These are phyloP conservation scores for Drosophila nasuta DNA, from an alignment of 1,140 invertebrate genomes.

Conservation along the genomic window DNA sequence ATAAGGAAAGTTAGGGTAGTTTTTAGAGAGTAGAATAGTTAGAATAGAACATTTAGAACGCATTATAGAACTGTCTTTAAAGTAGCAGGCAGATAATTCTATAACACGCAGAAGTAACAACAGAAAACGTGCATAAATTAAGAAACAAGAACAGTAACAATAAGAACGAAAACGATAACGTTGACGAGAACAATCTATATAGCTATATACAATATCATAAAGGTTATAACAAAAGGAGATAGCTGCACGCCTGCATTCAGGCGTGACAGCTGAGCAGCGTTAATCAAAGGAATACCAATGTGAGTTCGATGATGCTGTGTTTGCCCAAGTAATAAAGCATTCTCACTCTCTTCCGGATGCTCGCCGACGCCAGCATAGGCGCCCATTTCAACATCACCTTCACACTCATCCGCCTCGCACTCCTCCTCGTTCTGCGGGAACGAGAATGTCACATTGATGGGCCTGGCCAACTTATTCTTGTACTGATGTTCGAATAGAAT, in stretches of 20 bases:
- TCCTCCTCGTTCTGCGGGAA: constrained; percentile 92
- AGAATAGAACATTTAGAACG: constrained; percentile 9
- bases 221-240: constrained; percentile 65
- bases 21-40: constrained; percentile 7
- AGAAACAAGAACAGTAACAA: constrained; percentile 9
- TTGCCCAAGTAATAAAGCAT: constrained; percentile 85
- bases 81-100: not conserved
- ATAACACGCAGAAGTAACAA: constrained; percentile 16
- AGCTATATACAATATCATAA: constrained; percentile 67
- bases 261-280: constrained; percentile 61
- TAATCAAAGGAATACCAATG: constrained; percentile 85
- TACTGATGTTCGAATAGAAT: constrained; percentile 95
- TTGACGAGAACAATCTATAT: constrained; percentile 24
- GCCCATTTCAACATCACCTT: constrained; percentile 83
- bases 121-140: constrained; percentile 44
- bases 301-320: constrained; percentile 85
- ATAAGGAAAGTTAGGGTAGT: constrained; percentile 31
- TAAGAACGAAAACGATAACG: constrained; percentile 11
- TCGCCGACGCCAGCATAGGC: constrained; percentile 81
- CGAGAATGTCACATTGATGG: constrained; percentile 95
- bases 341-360: constrained; percentile 85
- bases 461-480: constrained; percentile 92
- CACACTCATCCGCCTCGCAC: constrained; percentile 80
- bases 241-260: constrained; percentile 33
- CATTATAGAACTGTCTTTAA: constrained; percentile 1